Percentiles rank a stretch among this genome's conserved stretches.
Conservation (phyloP, 2,797 vertebrate genomes). For the Stomatorhinus walkeri region DNA sequence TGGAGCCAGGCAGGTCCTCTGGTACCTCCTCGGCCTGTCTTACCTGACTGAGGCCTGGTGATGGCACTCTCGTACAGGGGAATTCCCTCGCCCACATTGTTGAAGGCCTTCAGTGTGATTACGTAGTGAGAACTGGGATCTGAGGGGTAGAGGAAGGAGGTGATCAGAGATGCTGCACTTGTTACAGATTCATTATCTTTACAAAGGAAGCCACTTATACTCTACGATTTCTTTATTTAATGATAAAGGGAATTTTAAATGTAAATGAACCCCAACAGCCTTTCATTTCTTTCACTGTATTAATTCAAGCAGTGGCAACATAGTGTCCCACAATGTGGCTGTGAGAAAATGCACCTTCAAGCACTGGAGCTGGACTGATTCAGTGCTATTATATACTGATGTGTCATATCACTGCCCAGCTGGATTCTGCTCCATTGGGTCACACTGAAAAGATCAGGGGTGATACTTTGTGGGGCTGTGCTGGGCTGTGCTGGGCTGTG, state of each 20-base stretch:
- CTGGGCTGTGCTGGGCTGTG: neutral
- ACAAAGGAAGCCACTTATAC: slow-evolving; percentile 46
- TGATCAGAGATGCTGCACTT: slow-evolving; percentile 45
- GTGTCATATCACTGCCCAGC: neutral
- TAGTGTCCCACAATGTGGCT: neutral
- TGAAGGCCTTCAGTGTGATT: slow-evolving; percentile 92
- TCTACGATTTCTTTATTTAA: slow-evolving; percentile 39
- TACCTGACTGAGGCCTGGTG: slow-evolving; percentile 85
- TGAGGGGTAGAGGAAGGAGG: slow-evolving; percentile 46
- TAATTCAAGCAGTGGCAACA: slow-evolving; percentile 30
- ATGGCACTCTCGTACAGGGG: slow-evolving; percentile 93
- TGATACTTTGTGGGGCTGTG: neutral
- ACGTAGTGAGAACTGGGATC: slow-evolving; percentile 96
- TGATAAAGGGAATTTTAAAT: slow-evolving; percentile 44
- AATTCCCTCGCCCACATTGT: slow-evolving; percentile 92
- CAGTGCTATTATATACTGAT: neutral
- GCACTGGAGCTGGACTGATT: neutral
- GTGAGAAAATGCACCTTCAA: neutral
- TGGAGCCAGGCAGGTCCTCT: neutral
- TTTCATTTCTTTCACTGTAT: slow-evolving; percentile 25
- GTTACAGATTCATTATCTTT: slow-evolving; percentile 46
- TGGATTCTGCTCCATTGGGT: neutral
- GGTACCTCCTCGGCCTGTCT: neutral
- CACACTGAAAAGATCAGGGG: neutral
- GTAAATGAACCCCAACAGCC: slow-evolving; percentile 38